These are phyloP conservation scores for Pristionchus entomophagus DNA, from an alignment of 2,888 invertebrate genomes.

Conservation along the genomic window DNA sequence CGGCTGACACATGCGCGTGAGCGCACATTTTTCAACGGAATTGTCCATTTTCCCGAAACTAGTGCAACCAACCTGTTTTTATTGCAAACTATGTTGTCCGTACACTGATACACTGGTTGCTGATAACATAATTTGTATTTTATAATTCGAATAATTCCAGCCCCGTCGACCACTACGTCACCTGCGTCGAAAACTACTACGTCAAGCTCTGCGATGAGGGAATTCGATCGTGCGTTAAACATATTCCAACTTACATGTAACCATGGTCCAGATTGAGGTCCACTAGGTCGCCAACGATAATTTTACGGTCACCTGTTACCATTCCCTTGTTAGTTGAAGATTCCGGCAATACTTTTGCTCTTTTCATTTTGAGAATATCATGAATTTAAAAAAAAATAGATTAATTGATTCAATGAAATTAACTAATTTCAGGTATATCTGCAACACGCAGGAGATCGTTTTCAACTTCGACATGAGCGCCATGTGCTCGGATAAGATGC, in stretches of 20 bases:
- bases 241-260: too few species aligned
- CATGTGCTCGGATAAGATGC: neutral
- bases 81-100: neutral
- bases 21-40: neutral
- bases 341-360: too few species aligned
- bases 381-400: neutral
- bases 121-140: too few species aligned
- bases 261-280: too few species aligned
- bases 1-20: neutral
- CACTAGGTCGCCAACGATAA: too few species aligned
- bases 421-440: neutral
- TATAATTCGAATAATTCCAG: too few species aligned
- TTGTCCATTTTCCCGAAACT: neutral
- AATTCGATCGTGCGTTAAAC: neutral
- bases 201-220: conserved; percentile 13
- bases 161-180: neutral
- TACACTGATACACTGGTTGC: too few species aligned
- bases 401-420: neutral
- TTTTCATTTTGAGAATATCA: too few species aligned
- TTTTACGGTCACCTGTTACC: too few species aligned
- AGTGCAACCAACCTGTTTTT: too few species aligned
- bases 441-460: conserved; percentile 35
- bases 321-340: too few species aligned
- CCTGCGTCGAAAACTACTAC: conserved; percentile 24
- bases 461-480: conserved; percentile 22